Percentiles rank a stretch among this genome's conserved stretches.
Evolutionary conservation across 1,140 invertebrate species (phyloP).

Genomic region (Megalonaias nervosa): DNA sequence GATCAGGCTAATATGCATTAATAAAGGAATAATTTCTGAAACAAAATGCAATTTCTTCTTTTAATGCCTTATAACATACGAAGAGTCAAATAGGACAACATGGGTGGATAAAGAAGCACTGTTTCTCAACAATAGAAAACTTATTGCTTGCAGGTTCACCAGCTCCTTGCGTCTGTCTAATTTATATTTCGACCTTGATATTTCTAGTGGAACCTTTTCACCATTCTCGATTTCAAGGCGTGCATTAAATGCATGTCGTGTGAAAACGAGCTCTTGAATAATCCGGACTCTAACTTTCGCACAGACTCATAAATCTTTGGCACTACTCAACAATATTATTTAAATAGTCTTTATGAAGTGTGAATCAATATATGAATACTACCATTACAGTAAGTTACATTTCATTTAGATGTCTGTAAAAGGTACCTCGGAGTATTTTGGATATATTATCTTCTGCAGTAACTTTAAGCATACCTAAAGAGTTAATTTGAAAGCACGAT

Average conservation of each 20-base stretch:
- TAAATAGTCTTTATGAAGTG: too few species aligned
- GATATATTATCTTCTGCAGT: too few species aligned
- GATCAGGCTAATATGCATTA: too few species aligned
- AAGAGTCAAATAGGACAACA: neutral
- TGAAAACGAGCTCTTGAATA: slow-evolving; percentile 43
- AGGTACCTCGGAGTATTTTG: too few species aligned
- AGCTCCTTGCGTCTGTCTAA: slow-evolving; percentile 21
- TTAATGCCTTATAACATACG: neutral
- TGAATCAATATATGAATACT: neutral
- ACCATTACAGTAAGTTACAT: too few species aligned
- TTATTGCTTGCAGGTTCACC: slow-evolving; percentile 15
- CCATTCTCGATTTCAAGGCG: slow-evolving; percentile 47
- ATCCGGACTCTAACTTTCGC: slow-evolving; percentile 48
- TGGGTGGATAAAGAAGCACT: neutral
- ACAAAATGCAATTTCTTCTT: neutral
- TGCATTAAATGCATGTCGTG: slow-evolving; percentile 44
- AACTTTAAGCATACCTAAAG: too few species aligned
- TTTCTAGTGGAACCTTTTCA: slow-evolving; percentile 22
- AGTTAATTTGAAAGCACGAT: too few species aligned
- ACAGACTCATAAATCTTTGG: slow-evolving; percentile 41
- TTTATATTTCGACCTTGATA: slow-evolving; percentile 26
- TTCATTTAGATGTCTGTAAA: too few species aligned
- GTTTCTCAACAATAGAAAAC: slow-evolving; percentile 41
- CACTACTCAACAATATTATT: neutral
- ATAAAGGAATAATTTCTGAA: neutral